Conservation (phyloP, 2,888 invertebrate species). For the Mythimna ferrago region DNA sequence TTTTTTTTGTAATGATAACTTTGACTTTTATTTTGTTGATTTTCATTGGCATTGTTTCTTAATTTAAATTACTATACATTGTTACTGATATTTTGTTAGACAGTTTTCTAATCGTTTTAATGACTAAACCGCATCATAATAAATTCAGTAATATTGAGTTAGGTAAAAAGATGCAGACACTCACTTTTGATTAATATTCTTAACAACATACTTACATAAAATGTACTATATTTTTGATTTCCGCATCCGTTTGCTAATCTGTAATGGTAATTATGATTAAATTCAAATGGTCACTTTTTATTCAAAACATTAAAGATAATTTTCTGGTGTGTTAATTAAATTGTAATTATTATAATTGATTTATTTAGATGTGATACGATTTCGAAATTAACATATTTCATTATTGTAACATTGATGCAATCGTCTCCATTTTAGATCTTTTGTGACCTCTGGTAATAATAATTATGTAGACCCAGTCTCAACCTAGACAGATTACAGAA, state of each 20-base stretch:
- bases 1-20: background rate
- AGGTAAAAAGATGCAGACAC: constrained; percentile 2
- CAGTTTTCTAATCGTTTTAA: constrained; percentile 19
- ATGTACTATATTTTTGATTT: background rate
- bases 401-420: constrained; percentile 14
- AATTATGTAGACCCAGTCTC: background rate
- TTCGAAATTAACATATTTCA: constrained; percentile 25
- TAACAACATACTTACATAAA: background rate
- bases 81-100: background rate
- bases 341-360: constrained; percentile 3
- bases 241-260: constrained; percentile 14
- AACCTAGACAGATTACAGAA: background rate
- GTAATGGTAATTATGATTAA: constrained; percentile 15
- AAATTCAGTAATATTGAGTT: constrained; percentile 26
- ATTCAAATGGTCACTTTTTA: background rate
- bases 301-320: background rate
- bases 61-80: background rate
- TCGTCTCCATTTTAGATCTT: background rate
- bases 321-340: background rate
- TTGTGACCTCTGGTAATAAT: constrained; percentile 12
- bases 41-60: background rate
- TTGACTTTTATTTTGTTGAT: background rate
- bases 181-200: constrained; percentile 9
- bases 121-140: constrained; percentile 5
- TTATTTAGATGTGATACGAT: constrained; percentile 32